Base-by-base conservation (phyloP, 2,113 vertebrate genomes). In the Datnioides undecimradiatus region DNA sequence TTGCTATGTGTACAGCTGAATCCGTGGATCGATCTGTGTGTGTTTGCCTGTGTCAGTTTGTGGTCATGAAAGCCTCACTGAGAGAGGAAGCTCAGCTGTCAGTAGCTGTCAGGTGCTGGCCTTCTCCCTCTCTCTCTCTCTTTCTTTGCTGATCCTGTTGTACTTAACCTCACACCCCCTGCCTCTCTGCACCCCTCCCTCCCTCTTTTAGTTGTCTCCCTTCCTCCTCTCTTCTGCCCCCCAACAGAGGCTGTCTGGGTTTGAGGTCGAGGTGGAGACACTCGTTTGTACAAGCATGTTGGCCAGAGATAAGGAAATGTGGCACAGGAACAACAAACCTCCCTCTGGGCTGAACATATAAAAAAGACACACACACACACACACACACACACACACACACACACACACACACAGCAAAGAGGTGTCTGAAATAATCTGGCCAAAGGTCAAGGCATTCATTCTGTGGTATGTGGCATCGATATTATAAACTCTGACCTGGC, bases 11-110 rank as follows among this genome's bases (percentile, higher is more conserved):
- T 19, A 45, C 25, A 45, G 57, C 59, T 86, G 60, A 82, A 77
- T n/a, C n/a, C n/a, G 36, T 74, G 65, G 38, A 79, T 71, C 51
- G 16, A 73, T 85, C 6, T 59, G 62, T 70, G 71, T 77, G 31
- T 25, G 38, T 52, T 25, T 27, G 64, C 29, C 17, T 51, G 60
- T 89, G 87, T 86, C 86, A 85, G 87, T 92, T 90, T 90, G 91
- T 89, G 89, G 88, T 90, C 9, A 27, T 66, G 52, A 84, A 80
- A 80, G 75, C 46, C 86, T 76, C 78, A 25, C 78, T 54, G 82
- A 88, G 73, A 80, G 86, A 86, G 90, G 91, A 91, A 94, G 74
- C 74, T 91, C 87, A 87, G 90, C 92, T 92, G 92, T 90, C 92
- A 81, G 82, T 75, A 80, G 76, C 43, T 79, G 79, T 89, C 87